Conservation (phyloP, 1,140 invertebrate species). For the Teleopsis dalmanni region DNA sequence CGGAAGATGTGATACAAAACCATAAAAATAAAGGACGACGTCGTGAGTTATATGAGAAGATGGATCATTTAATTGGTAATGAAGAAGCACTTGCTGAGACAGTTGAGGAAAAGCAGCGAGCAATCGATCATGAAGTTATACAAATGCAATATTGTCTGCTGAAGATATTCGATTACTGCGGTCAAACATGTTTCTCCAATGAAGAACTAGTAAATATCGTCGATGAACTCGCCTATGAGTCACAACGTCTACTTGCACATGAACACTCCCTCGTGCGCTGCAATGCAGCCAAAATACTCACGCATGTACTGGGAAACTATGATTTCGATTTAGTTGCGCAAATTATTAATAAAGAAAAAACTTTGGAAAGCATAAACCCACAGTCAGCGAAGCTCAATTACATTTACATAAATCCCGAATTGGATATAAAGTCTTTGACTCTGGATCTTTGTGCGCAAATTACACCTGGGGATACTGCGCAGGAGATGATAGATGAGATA, state of each 20-base stretch:
- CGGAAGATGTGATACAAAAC: slow-evolving; percentile 16
- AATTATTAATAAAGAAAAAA: background rate
- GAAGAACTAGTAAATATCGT: slow-evolving; percentile 42
- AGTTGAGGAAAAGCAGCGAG: slow-evolving; percentile 45
- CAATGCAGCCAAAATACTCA: slow-evolving; percentile 64
- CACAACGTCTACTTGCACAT: slow-evolving; percentile 57
- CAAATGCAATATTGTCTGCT: slow-evolving; percentile 50
- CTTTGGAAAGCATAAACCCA: background rate
- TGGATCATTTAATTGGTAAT: slow-evolving; percentile 33
- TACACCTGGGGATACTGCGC: slow-evolving; percentile 50
- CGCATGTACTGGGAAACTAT: slow-evolving; percentile 58
- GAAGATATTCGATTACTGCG: slow-evolving; percentile 48
- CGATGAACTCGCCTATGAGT: slow-evolving; percentile 62
- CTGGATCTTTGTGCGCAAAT: slow-evolving; percentile 69
- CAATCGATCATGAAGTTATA: slow-evolving; percentile 50
- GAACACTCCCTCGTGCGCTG: slow-evolving; percentile 63
- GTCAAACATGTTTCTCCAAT: slow-evolving; percentile 38
- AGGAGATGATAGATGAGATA: slow-evolving; percentile 59
- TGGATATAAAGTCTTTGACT: slow-evolving; percentile 56
- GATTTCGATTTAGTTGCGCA: slow-evolving; percentile 47
- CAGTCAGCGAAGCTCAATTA: slow-evolving; percentile 43
- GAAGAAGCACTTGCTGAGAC: slow-evolving; percentile 25
- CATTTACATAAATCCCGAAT: slow-evolving; percentile 53
- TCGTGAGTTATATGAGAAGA: slow-evolving; percentile 16
- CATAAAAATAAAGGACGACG: background rate